Evolutionary conservation across 2,888 invertebrate species (phyloP).

Genomic region (Cephonodes hylas): DNA sequence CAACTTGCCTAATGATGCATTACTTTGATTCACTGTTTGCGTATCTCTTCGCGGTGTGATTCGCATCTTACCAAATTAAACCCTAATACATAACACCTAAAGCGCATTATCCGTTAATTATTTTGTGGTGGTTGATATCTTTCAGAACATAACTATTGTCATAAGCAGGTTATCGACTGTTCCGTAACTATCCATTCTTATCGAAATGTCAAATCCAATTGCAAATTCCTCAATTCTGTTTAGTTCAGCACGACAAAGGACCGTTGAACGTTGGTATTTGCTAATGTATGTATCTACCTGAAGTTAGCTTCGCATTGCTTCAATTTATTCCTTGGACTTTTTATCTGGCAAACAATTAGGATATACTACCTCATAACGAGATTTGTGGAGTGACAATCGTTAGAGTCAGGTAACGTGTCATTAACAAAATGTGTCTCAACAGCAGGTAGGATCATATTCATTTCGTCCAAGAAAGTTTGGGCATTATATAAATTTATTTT

Average conservation of each 20-base stretch:
- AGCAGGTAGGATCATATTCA: too few relatives aligned
- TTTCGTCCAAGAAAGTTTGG: too few relatives aligned
- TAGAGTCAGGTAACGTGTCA: too few relatives aligned
- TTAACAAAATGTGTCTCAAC: too few relatives aligned
- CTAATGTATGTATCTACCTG: neutral
- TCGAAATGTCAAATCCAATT: conserved; percentile 40
- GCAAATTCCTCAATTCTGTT: conserved; percentile 1
- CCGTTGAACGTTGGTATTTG: neutral
- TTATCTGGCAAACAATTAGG: too few relatives aligned
- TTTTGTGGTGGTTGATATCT: conserved; percentile 17
- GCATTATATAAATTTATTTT: too few relatives aligned
- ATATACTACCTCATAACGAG: too few relatives aligned
- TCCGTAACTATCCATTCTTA: conserved; percentile 48
- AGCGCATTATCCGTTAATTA: conserved; percentile 12
- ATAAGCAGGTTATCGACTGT: conserved; percentile 46
- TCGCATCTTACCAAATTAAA: conserved; percentile 15
- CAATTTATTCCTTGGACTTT: neutral
- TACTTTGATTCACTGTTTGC: conserved; percentile 49
- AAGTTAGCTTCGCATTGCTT: neutral
- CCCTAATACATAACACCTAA: neutral
- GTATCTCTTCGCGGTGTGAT: conserved; percentile 35
- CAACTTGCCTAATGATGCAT: conserved; percentile 57
- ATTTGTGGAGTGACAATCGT: too few relatives aligned
- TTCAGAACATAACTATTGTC: conserved; percentile 28
- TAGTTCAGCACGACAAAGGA: conserved; percentile 10